Evolutionary conservation across 1,140 invertebrate species (phyloP).

Genomic region (Acyrthosiphon pisum): DNA sequence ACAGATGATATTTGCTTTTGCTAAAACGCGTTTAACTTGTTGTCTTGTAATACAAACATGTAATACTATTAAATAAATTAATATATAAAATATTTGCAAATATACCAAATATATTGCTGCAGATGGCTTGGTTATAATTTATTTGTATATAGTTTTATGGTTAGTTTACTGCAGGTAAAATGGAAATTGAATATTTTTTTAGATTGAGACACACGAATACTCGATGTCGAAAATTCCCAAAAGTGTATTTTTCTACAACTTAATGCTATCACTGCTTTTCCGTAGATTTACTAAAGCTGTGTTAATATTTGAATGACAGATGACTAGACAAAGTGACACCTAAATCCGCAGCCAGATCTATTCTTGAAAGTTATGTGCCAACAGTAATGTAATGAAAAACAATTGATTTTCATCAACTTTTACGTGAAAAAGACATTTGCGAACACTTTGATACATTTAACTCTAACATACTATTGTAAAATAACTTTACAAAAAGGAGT

Average conservation of each 20-base stretch:
- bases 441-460: not conserved
- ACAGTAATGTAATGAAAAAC: not conserved
- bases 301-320: conserved; percentile 8
- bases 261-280: not conserved
- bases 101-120: no score
- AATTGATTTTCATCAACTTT: not conserved
- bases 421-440: not conserved
- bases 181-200: not conserved
- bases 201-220: not conserved
- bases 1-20: not conserved
- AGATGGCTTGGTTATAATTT: no score
- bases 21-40: not conserved
- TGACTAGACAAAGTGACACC: not conserved
- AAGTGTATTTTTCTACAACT: not conserved
- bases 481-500: not conserved
- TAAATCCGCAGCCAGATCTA: not conserved
- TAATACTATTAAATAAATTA: no score
- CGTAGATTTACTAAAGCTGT: not conserved
- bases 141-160: not conserved
- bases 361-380: not conserved
- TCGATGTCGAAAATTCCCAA: not conserved
- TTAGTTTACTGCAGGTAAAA: not conserved
- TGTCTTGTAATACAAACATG: no score
- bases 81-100: no score
- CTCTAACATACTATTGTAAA: not conserved